Base-by-base conservation (phyloP, 92 coral and sea anemone species). In the Epizoanthus fatuus region DNA sequence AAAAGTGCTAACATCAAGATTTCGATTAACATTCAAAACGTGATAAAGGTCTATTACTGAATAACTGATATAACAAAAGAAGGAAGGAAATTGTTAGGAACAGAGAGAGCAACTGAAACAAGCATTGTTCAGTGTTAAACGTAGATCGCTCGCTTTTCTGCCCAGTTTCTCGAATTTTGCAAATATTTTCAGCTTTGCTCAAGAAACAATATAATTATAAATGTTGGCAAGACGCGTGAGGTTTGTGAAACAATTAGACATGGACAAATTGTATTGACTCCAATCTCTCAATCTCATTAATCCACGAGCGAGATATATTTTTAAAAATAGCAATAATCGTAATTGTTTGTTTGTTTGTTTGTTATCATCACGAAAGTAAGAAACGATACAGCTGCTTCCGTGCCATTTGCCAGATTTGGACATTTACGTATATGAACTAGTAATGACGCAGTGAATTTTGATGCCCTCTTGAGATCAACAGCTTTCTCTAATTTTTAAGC, bases 251-350 rank as follows among this genome's bases (percentile, higher is more conserved):
- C 14, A 54, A 7, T 70, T 29, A 20, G 15, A 14, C 4, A 58
- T 56, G 17, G 69, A 76, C 15, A 45, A 3, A 3, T 38, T 3
- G 3, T 60, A 58, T 44, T 17, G 45, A 19, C 20, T 59, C 62
- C 62, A 39, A 49, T 77, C 82, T 77, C 38, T 77, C 82, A 76
- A 57, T 35, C 15, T 58, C 22, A 35, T 16, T 60, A 39, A 60
- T 77, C 69, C 69, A 45, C 69, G 40, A 60, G 70, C 56, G 45
- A 17, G 57, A 12, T 77, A 77, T 49, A 49, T 49, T 49, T 29
- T n/a, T n/a, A n/a, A 29, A 29, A 49, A 49, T 10, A 49, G 53
- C 9, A 49, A 44, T 77, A 32, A 71, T 1, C 2, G 9, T 76
- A 77, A 60, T 77, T 60, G 40, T 8, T 59, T 77, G 44, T 76